Evolutionary conservation across 1,140 invertebrate genomes (phyloP).

Genomic region (Sinonovacula constricta): DNA sequence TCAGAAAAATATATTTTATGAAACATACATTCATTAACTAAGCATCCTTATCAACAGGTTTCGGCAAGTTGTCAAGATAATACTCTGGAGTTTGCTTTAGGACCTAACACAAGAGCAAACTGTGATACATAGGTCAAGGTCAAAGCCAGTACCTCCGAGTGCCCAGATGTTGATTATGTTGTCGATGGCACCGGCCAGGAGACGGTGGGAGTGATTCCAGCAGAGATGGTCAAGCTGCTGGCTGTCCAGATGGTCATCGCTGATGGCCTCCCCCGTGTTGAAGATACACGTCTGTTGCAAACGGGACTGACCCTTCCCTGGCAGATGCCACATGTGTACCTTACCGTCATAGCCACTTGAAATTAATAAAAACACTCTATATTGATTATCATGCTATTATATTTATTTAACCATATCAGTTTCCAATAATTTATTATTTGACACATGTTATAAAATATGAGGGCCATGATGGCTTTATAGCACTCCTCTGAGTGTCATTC

Average conservation of each 20-base stretch:
- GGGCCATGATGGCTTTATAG: not conserved
- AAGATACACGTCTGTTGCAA: slow-evolving; percentile 83
- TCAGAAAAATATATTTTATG: no score
- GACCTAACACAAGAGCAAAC: no score
- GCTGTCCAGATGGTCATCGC: slow-evolving; percentile 81
- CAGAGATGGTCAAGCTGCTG: slow-evolving; percentile 80
- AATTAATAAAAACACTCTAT: slow-evolving; percentile 48
- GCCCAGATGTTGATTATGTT: slow-evolving; percentile 83
- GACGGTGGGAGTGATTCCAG: slow-evolving; percentile 81
- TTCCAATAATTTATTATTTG: no score
- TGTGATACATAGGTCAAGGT: no score
- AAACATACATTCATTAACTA: no score
- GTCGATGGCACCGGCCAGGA: slow-evolving; percentile 82
- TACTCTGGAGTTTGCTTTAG: no score
- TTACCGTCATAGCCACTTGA: slow-evolving; percentile 84
- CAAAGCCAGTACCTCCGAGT: slow-evolving; percentile 79
- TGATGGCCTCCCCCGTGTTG: slow-evolving; percentile 80
- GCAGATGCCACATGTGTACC: slow-evolving; percentile 82
- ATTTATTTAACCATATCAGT: no score
- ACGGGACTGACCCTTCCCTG: slow-evolving; percentile 75
- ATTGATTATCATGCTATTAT: no score
- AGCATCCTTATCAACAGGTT: no score
- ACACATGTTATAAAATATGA: no score
- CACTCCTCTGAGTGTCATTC: no score
- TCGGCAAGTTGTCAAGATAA: no score